Percentiles rank a stretch among this genome's conserved stretches.
phyloP scores from a whole-genome alignment of 1,140 invertebrate species.

The Dryas iulia region DNA sequence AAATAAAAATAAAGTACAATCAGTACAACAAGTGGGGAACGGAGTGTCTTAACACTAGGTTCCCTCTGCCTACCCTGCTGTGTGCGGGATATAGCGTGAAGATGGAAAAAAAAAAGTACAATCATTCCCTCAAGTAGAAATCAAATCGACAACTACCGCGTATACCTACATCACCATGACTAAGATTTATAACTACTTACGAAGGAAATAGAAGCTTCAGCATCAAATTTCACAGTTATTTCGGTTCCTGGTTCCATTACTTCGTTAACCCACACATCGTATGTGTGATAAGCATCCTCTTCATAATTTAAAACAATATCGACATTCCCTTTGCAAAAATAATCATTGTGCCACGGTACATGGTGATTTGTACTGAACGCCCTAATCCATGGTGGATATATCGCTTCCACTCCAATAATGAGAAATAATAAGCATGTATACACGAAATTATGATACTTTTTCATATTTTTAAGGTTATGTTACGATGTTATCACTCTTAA shows the following conservation, averaged over 20 bases:
- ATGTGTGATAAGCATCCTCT: neutral
- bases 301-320: neutral
- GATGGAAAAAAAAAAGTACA: too few relatives aligned
- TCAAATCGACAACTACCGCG: too few relatives aligned
- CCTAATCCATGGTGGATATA: neutral
- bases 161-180: too few relatives aligned
- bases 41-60: too few relatives aligned
- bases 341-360: neutral
- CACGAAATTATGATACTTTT: neutral
- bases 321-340: neutral
- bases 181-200: neutral
- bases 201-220: neutral
- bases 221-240: neutral
- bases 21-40: too few relatives aligned
- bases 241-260: neutral
- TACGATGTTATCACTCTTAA: neutral
- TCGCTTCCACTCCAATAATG: neutral
- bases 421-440: neutral
- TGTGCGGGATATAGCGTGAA: too few relatives aligned
- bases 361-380: neutral
- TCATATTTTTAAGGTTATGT: neutral
- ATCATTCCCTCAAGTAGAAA: too few relatives aligned
- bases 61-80: too few relatives aligned
- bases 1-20: too few relatives aligned
- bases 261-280: neutral